phyloP scores from a whole-genome alignment of 2,113 vertebrate genomes.

The Oryzias woworae region DNA sequence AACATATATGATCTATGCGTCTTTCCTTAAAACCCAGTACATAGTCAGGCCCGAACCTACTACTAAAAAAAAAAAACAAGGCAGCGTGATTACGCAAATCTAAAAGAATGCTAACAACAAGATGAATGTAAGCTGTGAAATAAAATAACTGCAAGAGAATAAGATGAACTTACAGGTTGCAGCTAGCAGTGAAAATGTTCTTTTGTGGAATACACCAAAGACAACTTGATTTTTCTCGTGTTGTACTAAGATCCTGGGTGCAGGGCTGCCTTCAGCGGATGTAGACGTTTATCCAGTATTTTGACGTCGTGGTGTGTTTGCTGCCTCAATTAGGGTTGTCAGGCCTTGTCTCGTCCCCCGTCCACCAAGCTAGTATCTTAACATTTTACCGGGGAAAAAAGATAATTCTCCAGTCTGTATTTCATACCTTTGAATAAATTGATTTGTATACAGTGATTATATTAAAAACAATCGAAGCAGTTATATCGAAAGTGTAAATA shows the following conservation, averaged over 20 bases:
- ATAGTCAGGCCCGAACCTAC: conserved; percentile 39
- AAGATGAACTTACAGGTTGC: conserved; percentile 45
- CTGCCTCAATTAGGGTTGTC: background rate
- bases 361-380: background rate
- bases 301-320: accelerated
- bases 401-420: background rate
- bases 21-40: conserved; percentile 32
- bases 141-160: too few relatives aligned
- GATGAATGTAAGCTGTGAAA: background rate
- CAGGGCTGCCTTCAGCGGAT: conserved; percentile 47
- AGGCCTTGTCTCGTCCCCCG: conserved; percentile 6
- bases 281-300: background rate
- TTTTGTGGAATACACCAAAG: conserved; percentile 17
- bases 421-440: background rate
- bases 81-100: background rate
- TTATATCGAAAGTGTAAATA: background rate
- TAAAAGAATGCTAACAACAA: background rate
- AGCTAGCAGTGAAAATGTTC: conserved; percentile 41
- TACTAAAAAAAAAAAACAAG: background rate
- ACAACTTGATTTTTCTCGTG: conserved; percentile 48
- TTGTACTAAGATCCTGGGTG: conserved; percentile 18
- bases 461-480: accelerated
- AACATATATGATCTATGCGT: background rate
- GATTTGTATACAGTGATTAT: accelerated
- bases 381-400: accelerated